These are phyloP conservation scores for Odontomachus brunneus DNA, from an alignment of 1,140 invertebrate species.

Conservation along the genomic window DNA sequence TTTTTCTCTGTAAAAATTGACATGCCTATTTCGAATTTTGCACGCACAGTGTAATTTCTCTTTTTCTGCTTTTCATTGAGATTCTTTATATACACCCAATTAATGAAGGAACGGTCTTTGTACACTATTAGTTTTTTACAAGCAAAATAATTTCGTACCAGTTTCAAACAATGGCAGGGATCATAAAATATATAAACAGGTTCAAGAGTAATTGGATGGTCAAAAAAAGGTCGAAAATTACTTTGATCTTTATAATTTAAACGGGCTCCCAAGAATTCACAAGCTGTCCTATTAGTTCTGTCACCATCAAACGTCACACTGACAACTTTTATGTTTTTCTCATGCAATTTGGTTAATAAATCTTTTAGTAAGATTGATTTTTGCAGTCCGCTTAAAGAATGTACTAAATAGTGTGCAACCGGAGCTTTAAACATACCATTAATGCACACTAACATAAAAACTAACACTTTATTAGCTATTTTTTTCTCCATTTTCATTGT, in stretches of 20 bases:
- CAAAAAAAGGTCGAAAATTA: conserved; percentile 60
- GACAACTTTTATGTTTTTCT: not conserved
- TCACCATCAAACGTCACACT: not conserved
- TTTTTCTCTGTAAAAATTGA: conserved; percentile 60
- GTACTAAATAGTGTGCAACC: conserved; percentile 48
- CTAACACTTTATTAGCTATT: no score
- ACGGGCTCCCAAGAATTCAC: conserved; percentile 62
- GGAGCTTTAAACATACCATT: conserved; percentile 62
- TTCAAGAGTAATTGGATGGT: conserved; percentile 60
- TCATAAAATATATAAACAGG: no score
- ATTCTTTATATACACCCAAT: conserved; percentile 10
- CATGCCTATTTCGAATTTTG: conserved; percentile 53
- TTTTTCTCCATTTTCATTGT: not conserved
- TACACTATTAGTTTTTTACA: conserved; percentile 29
- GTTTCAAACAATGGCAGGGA: conserved; percentile 71
- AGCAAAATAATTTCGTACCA: conserved; percentile 66
- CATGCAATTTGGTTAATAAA: conserved; percentile 15
- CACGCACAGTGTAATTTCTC: conserved; percentile 44
- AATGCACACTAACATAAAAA: conserved; percentile 57
- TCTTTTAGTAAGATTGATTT: conserved; percentile 5
- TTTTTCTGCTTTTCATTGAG: not conserved
- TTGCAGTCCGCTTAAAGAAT: conserved; percentile 12
- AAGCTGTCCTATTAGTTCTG: conserved; percentile 49
- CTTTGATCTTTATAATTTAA: conserved; percentile 33
- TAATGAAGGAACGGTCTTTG: not conserved